Evolutionary conservation across 2,113 vertebrate genomes (phyloP).

Genomic region (Poeciliopsis retropinna): DNA sequence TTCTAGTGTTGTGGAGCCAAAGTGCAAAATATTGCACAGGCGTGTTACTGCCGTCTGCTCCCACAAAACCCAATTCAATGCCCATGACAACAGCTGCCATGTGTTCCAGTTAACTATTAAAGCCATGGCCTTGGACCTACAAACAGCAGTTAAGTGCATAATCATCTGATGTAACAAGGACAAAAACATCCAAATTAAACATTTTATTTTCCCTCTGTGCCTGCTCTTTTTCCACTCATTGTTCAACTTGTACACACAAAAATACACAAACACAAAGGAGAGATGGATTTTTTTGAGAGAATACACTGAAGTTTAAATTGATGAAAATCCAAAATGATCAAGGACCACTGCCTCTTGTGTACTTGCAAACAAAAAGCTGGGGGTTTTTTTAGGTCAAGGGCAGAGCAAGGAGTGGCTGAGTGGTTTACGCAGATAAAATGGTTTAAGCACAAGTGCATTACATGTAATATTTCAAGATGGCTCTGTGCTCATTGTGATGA

Average conservation of each 20-base stretch:
- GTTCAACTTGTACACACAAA: constrained; percentile 43
- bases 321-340: constrained; percentile 30
- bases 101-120: constrained; percentile 51
- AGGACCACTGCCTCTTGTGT: constrained; percentile 13
- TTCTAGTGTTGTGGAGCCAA: constrained; percentile 16
- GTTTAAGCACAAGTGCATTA: constrained; percentile 5
- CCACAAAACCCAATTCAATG: constrained; percentile 42
- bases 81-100: constrained; percentile 40
- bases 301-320: constrained; percentile 29
- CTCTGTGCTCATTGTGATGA: not conserved
- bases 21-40: constrained; percentile 31
- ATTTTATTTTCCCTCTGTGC: constrained; percentile 30
- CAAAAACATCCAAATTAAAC: constrained; percentile 53
- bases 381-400: constrained; percentile 25
- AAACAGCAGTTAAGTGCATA: constrained; percentile 52
- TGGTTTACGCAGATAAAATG: constrained; percentile 16
- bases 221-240: constrained; percentile 40
- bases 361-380: constrained; percentile 36
- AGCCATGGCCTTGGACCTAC: constrained; percentile 41
- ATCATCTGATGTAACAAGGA: constrained; percentile 52
- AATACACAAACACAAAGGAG: constrained; percentile 33
- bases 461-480: constrained; percentile 5
- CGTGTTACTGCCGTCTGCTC: constrained; percentile 24
- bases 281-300: constrained; percentile 26
- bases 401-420: constrained; percentile 1